These are phyloP conservation scores for Atta colombica DNA, from an alignment of 1,140 invertebrate genomes.

Conservation along the genomic window DNA sequence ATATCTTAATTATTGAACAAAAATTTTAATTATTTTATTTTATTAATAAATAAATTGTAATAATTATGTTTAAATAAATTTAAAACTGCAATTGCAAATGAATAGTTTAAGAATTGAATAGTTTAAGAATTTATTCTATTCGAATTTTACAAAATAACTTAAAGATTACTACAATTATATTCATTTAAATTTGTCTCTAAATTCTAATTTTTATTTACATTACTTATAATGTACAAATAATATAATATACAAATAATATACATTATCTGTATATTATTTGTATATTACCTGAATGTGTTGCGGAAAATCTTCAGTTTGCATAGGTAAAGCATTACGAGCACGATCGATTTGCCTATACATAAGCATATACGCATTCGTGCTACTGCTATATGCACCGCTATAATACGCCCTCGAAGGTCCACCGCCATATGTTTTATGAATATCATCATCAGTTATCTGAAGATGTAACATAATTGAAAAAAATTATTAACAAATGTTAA, in stretches of 20 bases:
- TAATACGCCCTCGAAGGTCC: conserved; percentile 91
- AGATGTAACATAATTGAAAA: conserved; percentile 46
- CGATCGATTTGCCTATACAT: conserved; percentile 95
- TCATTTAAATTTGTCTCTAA: neutral
- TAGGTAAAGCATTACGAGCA: conserved; percentile 90
- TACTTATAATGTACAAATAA: no score
- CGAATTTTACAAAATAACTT: neutral
- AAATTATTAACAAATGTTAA: neutral
- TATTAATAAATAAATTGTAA: neutral
- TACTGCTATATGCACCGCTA: conserved; percentile 92
- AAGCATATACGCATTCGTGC: conserved; percentile 97
- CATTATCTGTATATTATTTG: no score
- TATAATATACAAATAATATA: no score
- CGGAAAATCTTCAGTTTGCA: conserved; percentile 91
- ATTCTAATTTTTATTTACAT: conserved; percentile 25
- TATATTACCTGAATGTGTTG: conserved; percentile 89
- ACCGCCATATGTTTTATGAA: conserved; percentile 94
- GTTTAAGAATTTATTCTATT: neutral
- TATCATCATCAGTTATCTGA: conserved; percentile 93
- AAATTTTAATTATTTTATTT: neutral
- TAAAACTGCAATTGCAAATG: neutral
- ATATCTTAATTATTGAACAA: neutral
- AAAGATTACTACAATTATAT: neutral
- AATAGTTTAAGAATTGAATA: neutral
- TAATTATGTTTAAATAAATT: neutral